Evolutionary conservation across 2,888 invertebrate genomes (phyloP), one percentile per base, ranked within the genome.

Genomic region (Lysandra bellargus): DNA sequence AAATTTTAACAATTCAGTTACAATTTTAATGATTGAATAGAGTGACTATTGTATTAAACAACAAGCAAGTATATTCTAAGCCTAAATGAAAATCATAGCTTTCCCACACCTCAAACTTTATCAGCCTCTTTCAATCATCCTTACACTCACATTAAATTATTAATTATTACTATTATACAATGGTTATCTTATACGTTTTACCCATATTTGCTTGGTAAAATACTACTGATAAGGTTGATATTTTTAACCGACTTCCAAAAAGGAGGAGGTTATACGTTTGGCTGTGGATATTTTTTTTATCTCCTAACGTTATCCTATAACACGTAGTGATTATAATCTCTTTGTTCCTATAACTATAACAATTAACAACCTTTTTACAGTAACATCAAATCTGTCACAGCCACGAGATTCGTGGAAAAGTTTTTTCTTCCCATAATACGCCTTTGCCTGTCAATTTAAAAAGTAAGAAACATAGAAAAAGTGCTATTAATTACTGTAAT

Each of bases 351-450:
- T 61, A 23, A 61, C 7, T 61, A 23, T 23, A 61, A 61, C 2
- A 61, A 61, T 61, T n/a, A 61, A 61, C 61, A 61, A 61, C 23
- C 61, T 14, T 61, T n/a, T 61, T 61, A 57, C 23, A 61, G 61
- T 61, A 61, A 14, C 7, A n/a, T 7, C 6, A 61, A 61, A 61
- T 61, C 61, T 61, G 61, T 2, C 23, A n/a, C 61, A 61, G 61
- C 7, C 61, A 61, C 61, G 23, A 57, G 57, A 61, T 61, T 61
- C 61, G 61, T 61, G 61, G 14, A 61, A n/a, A 2, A 14, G 6
- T 4, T 23, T n/a, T 61, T 61, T 7, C 61, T 61, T n/a, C 7
- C 23, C 61, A 23, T 23, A 5, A 57, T 17, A 17, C 4, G 57
- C n/a, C n/a, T 60, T 60, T 60, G n/a, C 1, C n/a, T 60, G 4